These are phyloP conservation scores for Myathropa florea DNA, from an alignment of 2,888 invertebrate genomes.

Conservation along the genomic window DNA sequence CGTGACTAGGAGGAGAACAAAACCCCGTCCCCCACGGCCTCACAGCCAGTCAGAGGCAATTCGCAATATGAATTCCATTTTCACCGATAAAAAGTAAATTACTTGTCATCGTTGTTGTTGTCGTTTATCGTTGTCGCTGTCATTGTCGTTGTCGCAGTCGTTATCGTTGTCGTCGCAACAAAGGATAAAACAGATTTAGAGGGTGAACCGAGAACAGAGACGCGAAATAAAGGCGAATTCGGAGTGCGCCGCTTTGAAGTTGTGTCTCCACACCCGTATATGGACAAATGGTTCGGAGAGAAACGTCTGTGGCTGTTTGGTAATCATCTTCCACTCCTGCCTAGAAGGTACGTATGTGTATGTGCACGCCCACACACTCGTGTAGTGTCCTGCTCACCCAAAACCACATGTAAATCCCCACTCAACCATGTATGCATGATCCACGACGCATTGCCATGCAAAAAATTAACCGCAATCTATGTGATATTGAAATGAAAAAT, in stretches of 20 bases:
- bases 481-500: slow-evolving; percentile 51
- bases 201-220: neutral
- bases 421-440: neutral
- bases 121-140: neutral
- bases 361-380: neutral
- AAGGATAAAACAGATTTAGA: neutral
- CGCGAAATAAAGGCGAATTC: neutral
- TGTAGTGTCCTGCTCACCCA: neutral
- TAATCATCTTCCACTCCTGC: slow-evolving; percentile 91
- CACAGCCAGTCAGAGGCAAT: neutral
- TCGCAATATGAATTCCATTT: slow-evolving; percentile 25
- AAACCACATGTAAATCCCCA: neutral
- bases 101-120: slow-evolving; percentile 5
- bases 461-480: slow-evolving; percentile 36
- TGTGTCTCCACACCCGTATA: slow-evolving; percentile 77
- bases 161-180: neutral
- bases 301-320: slow-evolving; percentile 95
- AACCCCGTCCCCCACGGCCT: neutral
- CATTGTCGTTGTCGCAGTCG: neutral
- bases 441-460: neutral
- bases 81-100: slow-evolving; percentile 36
- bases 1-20: neutral
- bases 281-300: slow-evolving; percentile 97
- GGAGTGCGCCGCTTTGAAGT: slow-evolving; percentile 8
- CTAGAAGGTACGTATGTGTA: slow-evolving; percentile 85